phyloP scores from a whole-genome alignment of 2,113 vertebrate genomes.

The Sitta europaea region DNA sequence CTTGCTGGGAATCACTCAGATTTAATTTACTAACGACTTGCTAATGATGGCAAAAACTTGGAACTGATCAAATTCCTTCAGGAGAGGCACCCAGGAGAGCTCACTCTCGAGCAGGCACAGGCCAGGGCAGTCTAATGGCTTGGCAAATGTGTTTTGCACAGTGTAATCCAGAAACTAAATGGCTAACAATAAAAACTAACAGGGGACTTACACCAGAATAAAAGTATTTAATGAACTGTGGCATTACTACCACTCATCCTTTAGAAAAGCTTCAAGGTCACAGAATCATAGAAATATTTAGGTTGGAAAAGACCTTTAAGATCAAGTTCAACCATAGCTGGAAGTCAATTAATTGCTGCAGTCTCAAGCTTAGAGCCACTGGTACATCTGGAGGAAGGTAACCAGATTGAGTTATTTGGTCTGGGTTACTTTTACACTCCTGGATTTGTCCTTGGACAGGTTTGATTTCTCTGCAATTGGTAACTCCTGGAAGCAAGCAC shows the following conservation, averaged over 20 bases:
- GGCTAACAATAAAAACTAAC: not conserved
- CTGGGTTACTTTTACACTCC: not conserved
- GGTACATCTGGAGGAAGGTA: not conserved
- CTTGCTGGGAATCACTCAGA: not conserved
- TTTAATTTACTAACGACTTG: not conserved
- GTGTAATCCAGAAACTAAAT: not conserved
- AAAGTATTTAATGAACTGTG: not conserved
- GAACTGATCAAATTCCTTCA: not conserved
- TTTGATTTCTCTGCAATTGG: not conserved
- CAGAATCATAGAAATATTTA: not conserved
- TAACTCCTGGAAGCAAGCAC: not conserved
- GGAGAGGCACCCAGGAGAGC: not conserved
- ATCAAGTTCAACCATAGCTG: not conserved
- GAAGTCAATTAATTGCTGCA: not conserved
- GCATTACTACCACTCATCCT: not conserved
- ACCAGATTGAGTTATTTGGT: not conserved
- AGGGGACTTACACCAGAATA: not conserved
- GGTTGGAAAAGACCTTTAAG: not conserved
- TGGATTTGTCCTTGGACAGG: not conserved
- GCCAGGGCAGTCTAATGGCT: not conserved
- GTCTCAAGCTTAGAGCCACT: not conserved
- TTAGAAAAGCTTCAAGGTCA: not conserved
- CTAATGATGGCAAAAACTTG: not conserved
- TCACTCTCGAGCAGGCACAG: not conserved
- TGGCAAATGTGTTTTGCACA: not conserved